Base-by-base conservation (phyloP, 2,113 vertebrate species). In the Nothocercus julius region DNA sequence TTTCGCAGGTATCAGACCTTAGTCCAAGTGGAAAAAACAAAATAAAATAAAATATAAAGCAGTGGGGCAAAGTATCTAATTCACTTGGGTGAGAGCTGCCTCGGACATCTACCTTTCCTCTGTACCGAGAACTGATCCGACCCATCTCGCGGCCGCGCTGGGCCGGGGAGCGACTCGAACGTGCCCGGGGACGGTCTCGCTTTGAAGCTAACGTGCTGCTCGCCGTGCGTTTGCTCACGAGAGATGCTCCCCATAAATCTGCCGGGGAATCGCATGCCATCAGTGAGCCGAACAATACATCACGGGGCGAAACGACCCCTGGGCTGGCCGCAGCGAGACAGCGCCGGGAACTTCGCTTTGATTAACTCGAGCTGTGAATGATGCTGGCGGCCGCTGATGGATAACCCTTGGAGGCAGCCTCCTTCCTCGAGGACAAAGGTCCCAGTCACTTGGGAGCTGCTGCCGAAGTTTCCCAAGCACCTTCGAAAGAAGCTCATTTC, bases 391-490 rank as follows among this genome's bases (percentile, higher is more conserved):
- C 51, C 36, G 14, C 77, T 87, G 90, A 89, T 59, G 95, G 96
- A 96, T 96, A 90, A 93, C 94, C 92, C 85, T 42, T 78, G 53
- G 44, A 82, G 73, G 79, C 47, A 40, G 28, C 64, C 89, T 81
- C 93, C 94, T 94, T 84, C 91, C 93, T 90, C 40, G 70, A 22
- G 28, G 84, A 96, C 96, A 96, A 97, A 97, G 92, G 89, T 49
- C 91, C 86, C 88, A 51, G 20, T 58, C 96, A 66, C 90, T 82
- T 47, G 89, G 95, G 96, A 96, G 44, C 42, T 81, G 64, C 28
- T 7, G 82, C 25, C 92, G 76, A 90, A 96, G 74, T 94, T 97
- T 94, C 95, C 93, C 91, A 97, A 98, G 95, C 96, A 98, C 96
- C 97, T 97, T 95, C 24, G 70, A 96, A 94, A 89, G 80, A 73